Evolutionary conservation across 2,113 vertebrate species (phyloP).

Genomic region (Mugil cephalus): DNA sequence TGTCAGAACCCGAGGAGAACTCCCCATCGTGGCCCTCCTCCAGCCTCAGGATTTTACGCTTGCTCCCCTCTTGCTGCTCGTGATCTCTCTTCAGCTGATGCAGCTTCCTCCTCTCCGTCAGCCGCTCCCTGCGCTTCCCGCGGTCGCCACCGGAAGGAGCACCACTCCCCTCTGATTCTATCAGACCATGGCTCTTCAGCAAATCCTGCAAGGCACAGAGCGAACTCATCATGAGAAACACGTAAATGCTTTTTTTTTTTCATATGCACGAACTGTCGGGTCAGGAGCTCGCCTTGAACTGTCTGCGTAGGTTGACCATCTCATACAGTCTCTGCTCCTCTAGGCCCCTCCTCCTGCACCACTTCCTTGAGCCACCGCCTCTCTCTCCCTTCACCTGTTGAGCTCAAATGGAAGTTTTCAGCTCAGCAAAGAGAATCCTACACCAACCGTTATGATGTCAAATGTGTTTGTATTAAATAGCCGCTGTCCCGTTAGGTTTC

Average conservation of each 20-base stretch:
- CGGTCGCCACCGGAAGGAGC: constrained; percentile 52
- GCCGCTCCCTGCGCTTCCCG: constrained; percentile 80
- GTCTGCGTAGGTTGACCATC: constrained; percentile 91
- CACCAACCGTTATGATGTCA: too few species aligned
- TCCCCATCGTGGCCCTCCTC: constrained; percentile 75
- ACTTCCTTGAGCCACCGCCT: constrained; percentile 84
- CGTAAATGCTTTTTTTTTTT: neutral
- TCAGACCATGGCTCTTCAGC: constrained; percentile 86
- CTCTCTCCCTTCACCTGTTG: constrained; percentile 88
- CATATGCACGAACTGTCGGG: neutral
- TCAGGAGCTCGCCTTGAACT: constrained; percentile 87
- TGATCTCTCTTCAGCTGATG: constrained; percentile 88
- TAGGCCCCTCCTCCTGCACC: constrained; percentile 90
- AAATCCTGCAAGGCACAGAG: constrained; percentile 82
- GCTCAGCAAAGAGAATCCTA: neutral
- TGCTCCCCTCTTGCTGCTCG: constrained; percentile 73
- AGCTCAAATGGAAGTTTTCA: neutral
- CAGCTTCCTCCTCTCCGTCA: constrained; percentile 84
- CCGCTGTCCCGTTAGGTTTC: neutral
- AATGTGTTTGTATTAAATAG: neutral
- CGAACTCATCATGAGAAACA: neutral
- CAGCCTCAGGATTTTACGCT: constrained; percentile 87
- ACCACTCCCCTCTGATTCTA: constrained; percentile 58
- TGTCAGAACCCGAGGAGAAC: constrained; percentile 81
- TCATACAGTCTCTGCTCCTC: constrained; percentile 95